phyloP scores from a whole-genome alignment of 2,797 vertebrate genomes.

The Corythornis leucogaster region DNA sequence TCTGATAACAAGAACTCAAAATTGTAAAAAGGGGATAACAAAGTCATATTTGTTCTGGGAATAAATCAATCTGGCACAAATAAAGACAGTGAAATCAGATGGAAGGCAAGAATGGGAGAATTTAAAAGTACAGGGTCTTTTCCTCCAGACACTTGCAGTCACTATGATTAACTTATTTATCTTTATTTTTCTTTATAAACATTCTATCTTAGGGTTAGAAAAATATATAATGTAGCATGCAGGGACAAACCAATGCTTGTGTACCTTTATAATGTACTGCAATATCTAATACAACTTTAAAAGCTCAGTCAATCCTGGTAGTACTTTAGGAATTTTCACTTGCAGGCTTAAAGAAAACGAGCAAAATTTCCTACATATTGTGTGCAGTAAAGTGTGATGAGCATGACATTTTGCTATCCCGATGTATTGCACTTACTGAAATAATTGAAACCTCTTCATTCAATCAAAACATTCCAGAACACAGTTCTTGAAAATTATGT shows the following conservation, averaged over 20 bases:
- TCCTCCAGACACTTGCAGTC: neutral
- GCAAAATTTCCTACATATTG: neutral
- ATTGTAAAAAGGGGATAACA: slow-evolving; percentile 57
- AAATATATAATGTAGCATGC: neutral
- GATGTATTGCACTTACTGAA: neutral
- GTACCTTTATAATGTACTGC: neutral
- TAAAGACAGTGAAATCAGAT: neutral
- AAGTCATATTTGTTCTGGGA: slow-evolving; percentile 27
- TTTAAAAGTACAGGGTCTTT: neutral
- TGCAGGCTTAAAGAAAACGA: neutral
- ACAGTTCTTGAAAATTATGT: neutral
- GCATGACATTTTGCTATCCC: neutral
- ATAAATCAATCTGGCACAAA: slow-evolving; percentile 8
- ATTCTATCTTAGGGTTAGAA: neutral
- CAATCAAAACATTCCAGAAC: neutral
- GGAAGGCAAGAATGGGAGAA: neutral
- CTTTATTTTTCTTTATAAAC: neutral
- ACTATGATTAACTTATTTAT: neutral
- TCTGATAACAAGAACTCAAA: slow-evolving; percentile 50
- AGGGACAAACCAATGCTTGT: neutral
- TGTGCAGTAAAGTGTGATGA: neutral
- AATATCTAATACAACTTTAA: neutral
- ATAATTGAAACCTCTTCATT: slow-evolving; percentile 11
- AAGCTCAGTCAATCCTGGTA: neutral
- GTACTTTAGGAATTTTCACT: neutral